Evolutionary conservation across 1,140 invertebrate species (phyloP).

Genomic region (Arctopsyche grandis): DNA sequence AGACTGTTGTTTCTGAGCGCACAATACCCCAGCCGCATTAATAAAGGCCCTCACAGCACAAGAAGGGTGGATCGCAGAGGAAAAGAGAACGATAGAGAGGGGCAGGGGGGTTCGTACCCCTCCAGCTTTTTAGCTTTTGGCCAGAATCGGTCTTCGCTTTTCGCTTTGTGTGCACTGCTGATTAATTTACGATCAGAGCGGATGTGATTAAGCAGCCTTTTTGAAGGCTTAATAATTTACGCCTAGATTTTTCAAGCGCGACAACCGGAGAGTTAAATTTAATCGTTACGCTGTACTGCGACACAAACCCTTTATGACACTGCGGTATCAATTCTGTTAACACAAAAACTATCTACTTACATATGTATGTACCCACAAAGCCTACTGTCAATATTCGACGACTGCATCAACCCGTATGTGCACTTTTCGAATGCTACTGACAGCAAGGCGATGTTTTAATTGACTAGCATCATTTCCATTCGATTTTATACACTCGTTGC

Average conservation of each 20-base stretch:
- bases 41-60: background rate
- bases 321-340: too few relatives aligned
- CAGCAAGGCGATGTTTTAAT: background rate
- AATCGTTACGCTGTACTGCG: too few relatives aligned
- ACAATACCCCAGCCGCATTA: background rate
- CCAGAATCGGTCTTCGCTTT: background rate
- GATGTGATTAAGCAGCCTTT: constrained; percentile 9
- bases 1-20: background rate
- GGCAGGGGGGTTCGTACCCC: background rate
- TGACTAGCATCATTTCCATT: too few relatives aligned
- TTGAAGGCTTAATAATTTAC: constrained; percentile 15
- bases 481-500: too few relatives aligned
- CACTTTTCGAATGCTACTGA: background rate
- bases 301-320: too few relatives aligned
- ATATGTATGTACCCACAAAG: too few relatives aligned
- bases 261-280: too few relatives aligned
- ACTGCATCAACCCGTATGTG: background rate
- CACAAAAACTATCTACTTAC: too few relatives aligned
- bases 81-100: too few relatives aligned
- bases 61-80: background rate
- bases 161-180: constrained; percentile 22
- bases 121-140: background rate
- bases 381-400: background rate
- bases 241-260: background rate
- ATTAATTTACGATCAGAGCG: constrained; percentile 21